Conservation (phyloP, 92 coral and sea anemone genomes). For the Porites lobata region DNA sequence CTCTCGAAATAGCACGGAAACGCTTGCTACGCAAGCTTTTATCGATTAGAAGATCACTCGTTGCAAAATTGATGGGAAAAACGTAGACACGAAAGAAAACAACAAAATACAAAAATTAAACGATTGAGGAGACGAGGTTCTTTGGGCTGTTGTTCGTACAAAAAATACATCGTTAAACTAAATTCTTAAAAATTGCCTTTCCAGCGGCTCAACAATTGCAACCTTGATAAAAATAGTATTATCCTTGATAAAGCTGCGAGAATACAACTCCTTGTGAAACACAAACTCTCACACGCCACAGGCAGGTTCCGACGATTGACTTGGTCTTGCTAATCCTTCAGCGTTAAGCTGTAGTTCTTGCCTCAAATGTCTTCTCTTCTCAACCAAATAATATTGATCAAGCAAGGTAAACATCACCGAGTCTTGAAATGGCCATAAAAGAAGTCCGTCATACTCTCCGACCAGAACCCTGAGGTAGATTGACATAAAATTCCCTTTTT, state of each 20-base stretch:
- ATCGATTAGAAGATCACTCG: too few species aligned
- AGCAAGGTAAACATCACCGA: slow-evolving; percentile 52
- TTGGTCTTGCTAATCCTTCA: slow-evolving; percentile 19
- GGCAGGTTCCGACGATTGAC: slow-evolving; percentile 34
- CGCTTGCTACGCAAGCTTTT: too few species aligned
- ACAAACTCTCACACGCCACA: slow-evolving; percentile 55
- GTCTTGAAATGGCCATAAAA: slow-evolving; percentile 68
- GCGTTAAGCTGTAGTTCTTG: slow-evolving; percentile 19
- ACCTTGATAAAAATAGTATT: slow-evolving; percentile 61
- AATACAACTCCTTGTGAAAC: slow-evolving; percentile 48
- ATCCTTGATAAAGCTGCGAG: slow-evolving; percentile 63
- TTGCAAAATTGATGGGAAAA: too few species aligned
- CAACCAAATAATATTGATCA: slow-evolving; percentile 49
- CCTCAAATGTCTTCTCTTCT: slow-evolving; percentile 54
- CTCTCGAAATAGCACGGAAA: too few species aligned
- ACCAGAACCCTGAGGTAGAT: slow-evolving; percentile 47
- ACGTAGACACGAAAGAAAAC: too few species aligned
- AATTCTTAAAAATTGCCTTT: slow-evolving; percentile 22
- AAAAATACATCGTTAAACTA: not conserved
- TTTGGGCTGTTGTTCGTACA: too few species aligned
- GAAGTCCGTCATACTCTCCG: slow-evolving; percentile 67
- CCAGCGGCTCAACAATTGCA: slow-evolving; percentile 21
- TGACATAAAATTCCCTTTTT: slow-evolving; percentile 31
- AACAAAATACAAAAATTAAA: too few species aligned
- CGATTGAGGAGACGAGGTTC: too few species aligned